phyloP scores from a whole-genome alignment of 2,113 vertebrate species.

The Taxidea taxus region DNA sequence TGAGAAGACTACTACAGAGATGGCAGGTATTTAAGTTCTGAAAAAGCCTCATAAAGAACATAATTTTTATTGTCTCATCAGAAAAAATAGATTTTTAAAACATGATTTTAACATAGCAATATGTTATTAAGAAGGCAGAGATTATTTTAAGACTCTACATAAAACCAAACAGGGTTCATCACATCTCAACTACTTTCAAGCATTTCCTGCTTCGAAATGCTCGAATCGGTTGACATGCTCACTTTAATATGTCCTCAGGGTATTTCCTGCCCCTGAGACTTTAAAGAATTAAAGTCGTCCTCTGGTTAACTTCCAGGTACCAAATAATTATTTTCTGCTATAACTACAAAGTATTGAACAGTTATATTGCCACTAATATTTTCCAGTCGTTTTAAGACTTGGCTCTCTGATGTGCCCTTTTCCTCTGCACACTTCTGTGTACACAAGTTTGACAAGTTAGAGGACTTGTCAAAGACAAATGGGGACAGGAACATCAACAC shows the following conservation, averaged over 20 bases:
- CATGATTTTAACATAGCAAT: neutral
- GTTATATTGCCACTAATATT: neutral
- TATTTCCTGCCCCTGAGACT: neutral
- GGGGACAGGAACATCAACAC: neutral
- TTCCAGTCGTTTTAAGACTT: neutral
- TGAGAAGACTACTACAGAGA: neutral
- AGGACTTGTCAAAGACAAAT: neutral
- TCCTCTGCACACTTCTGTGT: neutral
- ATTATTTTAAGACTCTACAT: neutral
- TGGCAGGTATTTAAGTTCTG: neutral
- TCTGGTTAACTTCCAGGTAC: neutral
- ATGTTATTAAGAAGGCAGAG: neutral
- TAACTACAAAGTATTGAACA: neutral
- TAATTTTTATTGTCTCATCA: neutral
- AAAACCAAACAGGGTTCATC: neutral
- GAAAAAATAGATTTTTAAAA: neutral
- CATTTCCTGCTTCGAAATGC: constrained; percentile 5
- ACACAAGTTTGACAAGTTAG: neutral
- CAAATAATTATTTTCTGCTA: neutral
- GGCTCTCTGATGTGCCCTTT: neutral
- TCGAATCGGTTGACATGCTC: neutral
- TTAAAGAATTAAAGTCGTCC: constrained; percentile 8
- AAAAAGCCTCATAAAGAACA: neutral
- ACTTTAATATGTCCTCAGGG: neutral
- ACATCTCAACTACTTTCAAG: neutral